A percentile compares a stretch with the other conserved stretches of the same genome.
These are phyloP conservation scores for Holacanthus passer DNA, from an alignment of 2,113 vertebrate genomes.

Conservation along the genomic window DNA sequence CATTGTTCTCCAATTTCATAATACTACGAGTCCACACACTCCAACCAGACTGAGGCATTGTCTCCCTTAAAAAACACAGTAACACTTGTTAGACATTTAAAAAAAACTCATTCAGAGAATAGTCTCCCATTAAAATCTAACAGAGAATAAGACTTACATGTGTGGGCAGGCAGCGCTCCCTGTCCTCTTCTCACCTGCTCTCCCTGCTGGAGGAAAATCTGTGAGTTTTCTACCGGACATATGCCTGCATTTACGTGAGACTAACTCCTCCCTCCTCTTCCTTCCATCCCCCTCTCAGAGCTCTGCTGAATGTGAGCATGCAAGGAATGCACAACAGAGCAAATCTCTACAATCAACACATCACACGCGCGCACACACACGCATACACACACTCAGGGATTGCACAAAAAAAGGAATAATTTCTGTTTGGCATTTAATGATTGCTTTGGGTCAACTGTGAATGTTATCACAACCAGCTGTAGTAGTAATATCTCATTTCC, in stretches of 20 bases:
- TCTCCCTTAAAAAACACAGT: constrained; percentile 6
- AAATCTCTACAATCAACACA: constrained; percentile 5
- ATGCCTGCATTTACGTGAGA: constrained; percentile 2
- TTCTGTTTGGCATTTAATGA: neutral
- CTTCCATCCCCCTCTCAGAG: constrained; percentile 26
- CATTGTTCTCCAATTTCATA: too few relatives aligned
- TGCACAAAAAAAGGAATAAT: neutral
- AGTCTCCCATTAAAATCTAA: neutral
- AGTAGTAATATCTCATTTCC: neutral
- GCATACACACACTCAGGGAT: neutral
- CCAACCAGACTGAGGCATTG: neutral
- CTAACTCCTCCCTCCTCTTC: constrained; percentile 68
- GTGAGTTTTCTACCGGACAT: constrained; percentile 25
- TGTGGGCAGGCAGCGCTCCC: constrained; percentile 6
- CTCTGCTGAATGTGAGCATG: constrained; percentile 40
- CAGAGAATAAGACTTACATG: constrained; percentile 54
- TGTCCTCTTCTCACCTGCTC: constrained; percentile 51
- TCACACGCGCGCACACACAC: neutral
- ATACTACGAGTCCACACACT: too few relatives aligned
- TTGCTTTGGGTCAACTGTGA: neutral
- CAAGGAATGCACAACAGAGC: constrained; percentile 48
- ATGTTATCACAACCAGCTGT: neutral
- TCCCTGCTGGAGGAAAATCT: constrained; percentile 28
- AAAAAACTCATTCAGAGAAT: neutral
- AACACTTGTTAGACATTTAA: constrained; percentile 4